Conservation (phyloP, 2,113 vertebrate genomes). For the Sinocyclocheilus rhinocerous region DNA sequence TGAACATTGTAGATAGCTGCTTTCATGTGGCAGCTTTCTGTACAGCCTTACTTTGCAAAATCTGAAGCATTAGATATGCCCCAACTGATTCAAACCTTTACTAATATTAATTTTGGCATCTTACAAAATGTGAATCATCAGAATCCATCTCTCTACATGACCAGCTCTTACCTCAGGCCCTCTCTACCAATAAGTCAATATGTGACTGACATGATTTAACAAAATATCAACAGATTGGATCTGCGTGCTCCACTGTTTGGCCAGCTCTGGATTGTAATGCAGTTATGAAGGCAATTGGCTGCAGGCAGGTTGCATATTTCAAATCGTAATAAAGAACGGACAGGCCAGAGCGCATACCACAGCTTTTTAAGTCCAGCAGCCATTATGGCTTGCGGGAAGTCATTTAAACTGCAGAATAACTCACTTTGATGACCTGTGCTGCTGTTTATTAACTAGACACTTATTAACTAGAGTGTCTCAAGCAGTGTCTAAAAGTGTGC, state of each 20-base stretch:
- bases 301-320: constrained; percentile 46
- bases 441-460: constrained; percentile 30
- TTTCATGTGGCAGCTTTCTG: neutral
- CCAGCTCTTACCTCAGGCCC: constrained; percentile 15
- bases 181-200: constrained; percentile 25
- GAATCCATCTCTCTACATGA: neutral
- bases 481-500: neutral
- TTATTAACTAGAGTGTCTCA: constrained; percentile 7
- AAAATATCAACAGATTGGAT: constrained; percentile 37
- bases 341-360: constrained; percentile 30
- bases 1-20: neutral
- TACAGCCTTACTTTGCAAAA: neutral
- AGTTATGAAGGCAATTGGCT: constrained; percentile 48
- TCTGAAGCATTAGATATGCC: neutral
- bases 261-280: constrained; percentile 40
- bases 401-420: constrained; percentile 50
- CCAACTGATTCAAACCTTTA: neutral
- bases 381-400: constrained; percentile 50
- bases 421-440: constrained; percentile 43
- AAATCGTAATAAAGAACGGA: constrained; percentile 42
- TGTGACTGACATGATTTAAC: constrained; percentile 42
- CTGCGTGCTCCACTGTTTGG: constrained; percentile 38
- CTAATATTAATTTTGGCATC: neutral
- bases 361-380: constrained; percentile 38
- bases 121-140: neutral